Evolutionary conservation across 2,888 invertebrate species (phyloP).

Genomic region (Andrena flavipes): DNA sequence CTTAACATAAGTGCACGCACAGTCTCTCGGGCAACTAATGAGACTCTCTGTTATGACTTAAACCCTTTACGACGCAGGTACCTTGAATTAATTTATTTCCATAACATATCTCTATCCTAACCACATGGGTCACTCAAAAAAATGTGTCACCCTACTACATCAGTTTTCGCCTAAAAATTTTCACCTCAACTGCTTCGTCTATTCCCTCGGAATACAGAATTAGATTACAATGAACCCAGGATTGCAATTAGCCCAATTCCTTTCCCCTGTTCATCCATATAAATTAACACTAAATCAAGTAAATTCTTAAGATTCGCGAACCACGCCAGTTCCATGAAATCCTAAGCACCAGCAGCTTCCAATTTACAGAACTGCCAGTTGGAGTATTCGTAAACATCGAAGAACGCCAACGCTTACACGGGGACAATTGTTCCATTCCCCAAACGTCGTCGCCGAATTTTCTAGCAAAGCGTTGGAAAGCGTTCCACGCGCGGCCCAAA

Average conservation of each 20-base stretch:
- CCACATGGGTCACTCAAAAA: not conserved
- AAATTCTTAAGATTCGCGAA: not conserved
- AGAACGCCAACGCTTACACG: not conserved
- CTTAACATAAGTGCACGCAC: too few species aligned
- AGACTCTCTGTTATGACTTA: not conserved
- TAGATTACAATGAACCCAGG: not conserved
- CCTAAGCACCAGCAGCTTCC: too few species aligned
- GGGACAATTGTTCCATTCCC: conserved; percentile 14
- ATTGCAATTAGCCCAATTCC: too few species aligned
- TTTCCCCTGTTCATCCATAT: not conserved
- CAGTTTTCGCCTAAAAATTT: not conserved
- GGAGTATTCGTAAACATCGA: too few species aligned
- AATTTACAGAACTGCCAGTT: too few species aligned
- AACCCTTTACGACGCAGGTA: not conserved
- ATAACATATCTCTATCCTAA: not conserved
- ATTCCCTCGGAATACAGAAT: not conserved
- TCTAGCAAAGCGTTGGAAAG: not conserved
- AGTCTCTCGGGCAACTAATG: not conserved
- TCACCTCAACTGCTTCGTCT: not conserved
- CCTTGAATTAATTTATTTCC: not conserved
- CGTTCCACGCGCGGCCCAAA: not conserved
- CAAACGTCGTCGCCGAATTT: conserved; percentile 4
- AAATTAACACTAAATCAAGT: not conserved
- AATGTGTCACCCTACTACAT: not conserved
- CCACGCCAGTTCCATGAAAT: not conserved